Base-by-base conservation (phyloP, 2,797 vertebrate species). In the Lates japonicus region DNA sequence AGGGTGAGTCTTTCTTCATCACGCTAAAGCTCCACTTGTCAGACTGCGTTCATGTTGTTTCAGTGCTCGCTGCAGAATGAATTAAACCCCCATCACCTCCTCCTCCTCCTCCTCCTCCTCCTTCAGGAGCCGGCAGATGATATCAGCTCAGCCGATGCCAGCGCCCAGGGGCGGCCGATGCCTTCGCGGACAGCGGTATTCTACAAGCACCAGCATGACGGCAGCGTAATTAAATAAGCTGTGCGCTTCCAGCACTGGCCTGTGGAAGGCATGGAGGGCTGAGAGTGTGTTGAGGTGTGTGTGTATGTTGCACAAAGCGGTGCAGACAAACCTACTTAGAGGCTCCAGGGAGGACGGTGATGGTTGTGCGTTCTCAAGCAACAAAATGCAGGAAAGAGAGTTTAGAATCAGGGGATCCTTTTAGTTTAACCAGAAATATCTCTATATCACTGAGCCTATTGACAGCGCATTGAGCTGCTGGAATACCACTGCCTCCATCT, bases 161-260 rank as follows among this genome's bases (percentile, higher is more conserved):
- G 67, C 29, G 5, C 87, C 86, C 76, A 57, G 68, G 83, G 82
- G 66, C 51, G 78, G 58, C 22, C 12, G 79, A 75, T n/a, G 67
- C 72, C 87, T 90, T 74, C 73, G 65, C 19, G 33, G 87, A 80
- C 78, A 6, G 17, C 20, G 11, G 80, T 82, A 61, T 90, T 82
- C 77, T 86, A 89, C 87, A 77, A n/a, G n/a, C 77, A 86, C 77
- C 82, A 80, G 84, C 46, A 39, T 90, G 90, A 66, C 69, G 78
- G 82, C 22, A 13, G 80, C 78, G 80, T 92, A 90, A 92, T 94
- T 93, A 85, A 93, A 93, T 91, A 91, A 90, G 87, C 80, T 49
- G 73, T 83, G 84, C 44, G 52, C 55, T n/a, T n/a, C n/a, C n/a
- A n/a, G 29, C 88, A 86, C 66, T 48, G 90, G 90, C 89, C 88